These are phyloP conservation scores for Rhyacophila evoluta DNA, from an alignment of 2,888 invertebrate species.

Conservation along the genomic window DNA sequence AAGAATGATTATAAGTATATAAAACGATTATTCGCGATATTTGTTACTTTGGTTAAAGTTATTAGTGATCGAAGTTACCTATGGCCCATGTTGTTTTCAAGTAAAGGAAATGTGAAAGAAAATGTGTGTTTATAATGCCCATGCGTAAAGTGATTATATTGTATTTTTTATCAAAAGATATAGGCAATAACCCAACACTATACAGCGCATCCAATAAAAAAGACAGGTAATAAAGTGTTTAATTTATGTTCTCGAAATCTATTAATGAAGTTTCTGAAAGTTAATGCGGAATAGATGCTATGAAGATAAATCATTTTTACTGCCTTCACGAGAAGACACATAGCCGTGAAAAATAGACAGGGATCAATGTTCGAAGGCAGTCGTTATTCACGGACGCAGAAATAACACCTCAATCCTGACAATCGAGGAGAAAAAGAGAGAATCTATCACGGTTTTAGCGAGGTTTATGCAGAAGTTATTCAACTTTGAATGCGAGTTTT, in stretches of 20 bases:
- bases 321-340: conserved; percentile 11
- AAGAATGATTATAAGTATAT: no score
- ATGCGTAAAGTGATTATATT: neutral
- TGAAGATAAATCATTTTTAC: neutral
- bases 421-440: neutral
- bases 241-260: neutral
- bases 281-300: neutral
- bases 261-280: neutral
- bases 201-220: neutral
- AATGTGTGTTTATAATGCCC: no score
- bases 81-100: no score
- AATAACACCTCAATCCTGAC: neutral
- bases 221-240: neutral
- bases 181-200: neutral
- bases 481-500: no score
- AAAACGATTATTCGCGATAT: no score
- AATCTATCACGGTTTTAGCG: neutral
- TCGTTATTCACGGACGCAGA: neutral
- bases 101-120: no score
- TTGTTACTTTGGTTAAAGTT: no score
- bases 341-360: neutral
- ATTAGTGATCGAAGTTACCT: no score
- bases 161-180: neutral
- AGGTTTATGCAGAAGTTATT: no score
- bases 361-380: neutral